Conservation (phyloP, 2,888 invertebrate genomes). For the Pandemis cinnamomeana region DNA sequence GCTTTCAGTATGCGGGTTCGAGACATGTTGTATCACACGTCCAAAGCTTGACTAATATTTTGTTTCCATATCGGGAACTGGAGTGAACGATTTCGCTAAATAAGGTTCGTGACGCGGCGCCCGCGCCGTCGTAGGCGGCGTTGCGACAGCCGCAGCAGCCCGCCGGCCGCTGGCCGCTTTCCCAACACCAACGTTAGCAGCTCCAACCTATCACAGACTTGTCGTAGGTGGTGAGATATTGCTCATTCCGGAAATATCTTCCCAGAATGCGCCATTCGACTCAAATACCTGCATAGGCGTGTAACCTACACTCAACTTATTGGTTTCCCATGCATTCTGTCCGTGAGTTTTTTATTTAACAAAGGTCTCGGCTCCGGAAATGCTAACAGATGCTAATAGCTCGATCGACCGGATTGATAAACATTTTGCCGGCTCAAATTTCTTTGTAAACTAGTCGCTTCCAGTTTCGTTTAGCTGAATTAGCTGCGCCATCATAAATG, state of each 20-base stretch:
- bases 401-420: constrained; percentile 24
- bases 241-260: constrained; percentile 20
- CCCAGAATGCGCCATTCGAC: constrained; percentile 8
- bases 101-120: constrained; percentile 22
- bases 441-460: constrained; percentile 18
- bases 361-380: constrained; percentile 28
- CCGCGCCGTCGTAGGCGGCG: constrained; percentile 32
- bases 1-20: constrained; percentile 20
- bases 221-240: constrained; percentile 19
- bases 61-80: constrained; percentile 30
- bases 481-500: constrained; percentile 29
- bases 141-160: constrained; percentile 19
- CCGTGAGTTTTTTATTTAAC: constrained; percentile 11
- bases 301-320: background rate
- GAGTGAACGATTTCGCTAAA: constrained; percentile 30
- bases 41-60: constrained; percentile 28
- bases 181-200: background rate
- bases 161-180: constrained; percentile 10
- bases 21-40: constrained; percentile 27
- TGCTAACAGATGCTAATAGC: constrained; percentile 36
- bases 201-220: background rate
- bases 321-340: constrained; percentile 11
- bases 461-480: constrained; percentile 30
- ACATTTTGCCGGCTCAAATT: constrained; percentile 27
- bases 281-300: background rate